Percentiles rank a stretch among this genome's conserved stretches.
Evolutionary conservation across 2,797 vertebrate genomes (phyloP).

Genomic region (Sebastes kiyomatsui): DNA sequence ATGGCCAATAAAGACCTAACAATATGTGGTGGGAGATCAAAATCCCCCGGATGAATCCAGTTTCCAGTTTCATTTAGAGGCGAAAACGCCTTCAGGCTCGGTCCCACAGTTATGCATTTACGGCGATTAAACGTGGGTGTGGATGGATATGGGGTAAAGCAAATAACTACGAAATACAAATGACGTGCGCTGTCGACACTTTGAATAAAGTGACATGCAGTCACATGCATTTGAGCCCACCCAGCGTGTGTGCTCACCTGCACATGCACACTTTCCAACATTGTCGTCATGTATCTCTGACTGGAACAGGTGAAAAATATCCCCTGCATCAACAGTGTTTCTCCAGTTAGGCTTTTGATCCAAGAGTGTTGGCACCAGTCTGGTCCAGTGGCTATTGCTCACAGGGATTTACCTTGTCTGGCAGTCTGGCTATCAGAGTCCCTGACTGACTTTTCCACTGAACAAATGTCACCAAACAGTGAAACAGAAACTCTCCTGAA

Average conservation of each 20-base stretch:
- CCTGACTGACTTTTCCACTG: neutral
- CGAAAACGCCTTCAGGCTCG: slow-evolving; percentile 14
- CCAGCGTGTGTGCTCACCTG: neutral
- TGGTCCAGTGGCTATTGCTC: neutral
- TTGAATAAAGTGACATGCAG: neutral
- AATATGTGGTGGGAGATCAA: slow-evolving; percentile 50
- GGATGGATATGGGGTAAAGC: slow-evolving; percentile 15
- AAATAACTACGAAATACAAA: slow-evolving; percentile 20
- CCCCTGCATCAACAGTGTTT: slow-evolving; percentile 1
- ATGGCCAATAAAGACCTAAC: slow-evolving; percentile 50
- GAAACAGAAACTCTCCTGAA: neutral
- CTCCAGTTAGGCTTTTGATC: slow-evolving; percentile 26
- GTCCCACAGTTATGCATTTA: slow-evolving; percentile 51
- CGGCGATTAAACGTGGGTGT: slow-evolving; percentile 52
- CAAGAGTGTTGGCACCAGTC: slow-evolving; percentile 1
- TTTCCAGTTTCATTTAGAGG: slow-evolving; percentile 56
- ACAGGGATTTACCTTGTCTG: slow-evolving; percentile 7
- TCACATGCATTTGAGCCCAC: neutral
- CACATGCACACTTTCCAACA: neutral
- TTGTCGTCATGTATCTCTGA: slow-evolving; percentile 5
- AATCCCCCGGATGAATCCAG: slow-evolving; percentile 43
- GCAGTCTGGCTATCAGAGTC: slow-evolving; percentile 2
- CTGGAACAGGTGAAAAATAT: slow-evolving; percentile 28
- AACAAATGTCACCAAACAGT: neutral
- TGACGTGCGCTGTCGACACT: neutral